phyloP scores from a whole-genome alignment of 1,140 invertebrate genomes.

The Globodera rostochiensis region DNA sequence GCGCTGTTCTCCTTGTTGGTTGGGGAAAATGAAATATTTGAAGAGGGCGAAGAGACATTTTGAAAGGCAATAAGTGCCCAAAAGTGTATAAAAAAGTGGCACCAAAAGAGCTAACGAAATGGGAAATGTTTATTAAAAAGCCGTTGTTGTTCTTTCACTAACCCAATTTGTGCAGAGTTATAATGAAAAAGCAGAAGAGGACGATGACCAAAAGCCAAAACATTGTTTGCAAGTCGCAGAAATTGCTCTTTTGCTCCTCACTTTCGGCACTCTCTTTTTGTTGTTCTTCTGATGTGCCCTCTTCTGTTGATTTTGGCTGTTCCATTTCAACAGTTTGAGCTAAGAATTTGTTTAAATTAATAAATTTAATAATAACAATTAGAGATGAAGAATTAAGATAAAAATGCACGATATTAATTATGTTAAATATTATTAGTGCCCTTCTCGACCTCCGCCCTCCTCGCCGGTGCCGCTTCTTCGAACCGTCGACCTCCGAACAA shows the following conservation, averaged over 20 bases:
- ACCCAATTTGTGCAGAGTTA: neutral
- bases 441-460: neutral
- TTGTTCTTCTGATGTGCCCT: neutral
- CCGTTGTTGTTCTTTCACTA: neutral
- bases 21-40: neutral
- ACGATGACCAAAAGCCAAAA: neutral
- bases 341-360: neutral
- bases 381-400: neutral
- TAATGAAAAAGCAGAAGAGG: neutral
- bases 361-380: neutral
- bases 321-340: neutral
- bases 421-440: neutral
- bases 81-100: neutral
- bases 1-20: neutral
- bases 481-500: neutral
- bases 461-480: neutral
- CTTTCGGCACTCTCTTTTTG: neutral
- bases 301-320: neutral
- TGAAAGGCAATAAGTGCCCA: neutral
- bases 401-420: neutral
- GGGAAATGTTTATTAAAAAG: neutral
- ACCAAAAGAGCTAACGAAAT: neutral
- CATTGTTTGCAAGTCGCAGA: neutral
- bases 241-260: neutral
- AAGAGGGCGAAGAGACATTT: neutral